phyloP scores from a whole-genome alignment of 2,113 vertebrate genomes.

The Mesembrinibis cayennensis region DNA sequence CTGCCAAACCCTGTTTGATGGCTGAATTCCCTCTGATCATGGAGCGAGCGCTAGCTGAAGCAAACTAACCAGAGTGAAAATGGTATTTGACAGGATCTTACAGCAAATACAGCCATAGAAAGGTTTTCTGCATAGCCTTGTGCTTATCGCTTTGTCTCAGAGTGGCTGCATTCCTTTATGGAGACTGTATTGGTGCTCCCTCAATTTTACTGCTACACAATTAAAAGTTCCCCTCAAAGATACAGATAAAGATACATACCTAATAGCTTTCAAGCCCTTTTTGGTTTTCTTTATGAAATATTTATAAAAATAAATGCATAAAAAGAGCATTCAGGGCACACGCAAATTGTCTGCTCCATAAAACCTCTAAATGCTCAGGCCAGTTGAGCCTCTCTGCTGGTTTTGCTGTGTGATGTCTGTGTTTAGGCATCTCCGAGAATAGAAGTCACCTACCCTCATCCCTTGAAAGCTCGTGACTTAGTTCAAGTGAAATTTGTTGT shows the following conservation, averaged over 20 bases:
- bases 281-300: not conserved
- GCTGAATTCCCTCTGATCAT: not conserved
- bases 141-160: not conserved
- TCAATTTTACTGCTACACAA: not conserved
- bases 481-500: not conserved
- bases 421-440: not conserved
- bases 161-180: not conserved
- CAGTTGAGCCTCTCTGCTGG: not conserved
- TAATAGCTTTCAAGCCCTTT: not conserved
- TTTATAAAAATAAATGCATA: not conserved
- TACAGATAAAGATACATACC: not conserved
- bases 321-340: not conserved
- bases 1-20: not conserved
- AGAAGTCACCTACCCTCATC: not conserved
- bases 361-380: not conserved
- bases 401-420: not conserved
- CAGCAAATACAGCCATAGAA: not conserved
- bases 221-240: not conserved
- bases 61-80: not conserved
- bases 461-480: not conserved
- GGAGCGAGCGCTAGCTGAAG: not conserved
- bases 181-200: not conserved
- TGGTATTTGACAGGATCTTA: not conserved
- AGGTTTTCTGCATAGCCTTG: not conserved
- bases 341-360: not conserved